Conservation (phyloP, 1,140 invertebrate genomes). For the Drosophila biarmipes region DNA sequence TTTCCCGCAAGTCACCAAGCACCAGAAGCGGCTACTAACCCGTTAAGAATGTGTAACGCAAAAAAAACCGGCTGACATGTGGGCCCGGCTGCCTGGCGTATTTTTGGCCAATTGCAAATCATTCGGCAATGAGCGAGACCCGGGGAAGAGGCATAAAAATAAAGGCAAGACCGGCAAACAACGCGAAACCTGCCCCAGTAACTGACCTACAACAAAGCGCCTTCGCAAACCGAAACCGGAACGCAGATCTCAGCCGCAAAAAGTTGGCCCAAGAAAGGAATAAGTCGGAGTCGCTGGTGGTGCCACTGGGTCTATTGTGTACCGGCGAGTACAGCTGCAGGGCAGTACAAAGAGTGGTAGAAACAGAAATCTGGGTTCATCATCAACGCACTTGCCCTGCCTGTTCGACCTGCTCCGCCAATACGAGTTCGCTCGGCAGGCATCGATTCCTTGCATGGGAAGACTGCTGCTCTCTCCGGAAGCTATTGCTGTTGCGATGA, state of each 20-base stretch:
- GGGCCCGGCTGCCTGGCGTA: constrained; percentile 38
- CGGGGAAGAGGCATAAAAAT: constrained; percentile 18
- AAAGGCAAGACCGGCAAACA: constrained; percentile 12
- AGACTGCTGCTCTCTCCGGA: constrained; percentile 46
- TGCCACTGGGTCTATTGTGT: constrained; percentile 43
- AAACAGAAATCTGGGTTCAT: constrained; percentile 73
- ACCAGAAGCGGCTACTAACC: constrained; percentile 38
- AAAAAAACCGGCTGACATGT: constrained; percentile 37
- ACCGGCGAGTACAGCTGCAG: constrained; percentile 35
- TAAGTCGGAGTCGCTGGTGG: constrained; percentile 40
- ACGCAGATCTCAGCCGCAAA: constrained; percentile 60
- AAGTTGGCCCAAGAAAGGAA: constrained; percentile 48
- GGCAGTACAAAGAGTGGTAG: too few relatives aligned
- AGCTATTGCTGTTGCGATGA: constrained; percentile 31
- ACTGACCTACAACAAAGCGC: constrained; percentile 68
- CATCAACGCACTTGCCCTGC: constrained; percentile 60
- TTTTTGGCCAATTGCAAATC: constrained; percentile 74
- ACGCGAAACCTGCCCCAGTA: constrained; percentile 61
- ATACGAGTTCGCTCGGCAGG: constrained; percentile 7
- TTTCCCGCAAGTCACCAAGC: constrained; percentile 34
- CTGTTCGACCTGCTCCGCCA: constrained; percentile 28
- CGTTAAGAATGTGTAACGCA: constrained; percentile 42
- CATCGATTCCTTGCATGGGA: constrained; percentile 61
- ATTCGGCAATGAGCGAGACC: constrained; percentile 58
- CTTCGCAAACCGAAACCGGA: constrained; percentile 25